phyloP scores from a whole-genome alignment of 2,888 invertebrate genomes.

The Tipula vernalis region DNA sequence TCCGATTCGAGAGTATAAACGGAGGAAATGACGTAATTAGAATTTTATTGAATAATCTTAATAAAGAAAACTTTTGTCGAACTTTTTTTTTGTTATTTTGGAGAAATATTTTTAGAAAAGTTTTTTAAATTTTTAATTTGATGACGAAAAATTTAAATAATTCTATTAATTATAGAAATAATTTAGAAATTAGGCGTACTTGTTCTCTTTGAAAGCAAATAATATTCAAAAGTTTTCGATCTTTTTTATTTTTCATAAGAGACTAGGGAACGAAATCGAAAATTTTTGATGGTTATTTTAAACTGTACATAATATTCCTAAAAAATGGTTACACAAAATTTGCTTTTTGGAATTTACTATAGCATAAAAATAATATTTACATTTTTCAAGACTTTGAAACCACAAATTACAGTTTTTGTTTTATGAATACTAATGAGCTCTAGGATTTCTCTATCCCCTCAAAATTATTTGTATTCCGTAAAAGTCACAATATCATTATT shows the following conservation, averaged over 20 bases:
- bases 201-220: not conserved
- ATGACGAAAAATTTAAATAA: too few relatives aligned
- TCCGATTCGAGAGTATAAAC: not conserved
- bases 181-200: not conserved
- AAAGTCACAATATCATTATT: not conserved
- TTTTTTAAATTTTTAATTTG: too few relatives aligned
- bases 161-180: too few relatives aligned
- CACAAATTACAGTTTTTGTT: not conserved
- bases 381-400: not conserved
- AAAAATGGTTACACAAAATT: too few relatives aligned
- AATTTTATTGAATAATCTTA: not conserved
- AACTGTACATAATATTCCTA: too few relatives aligned
- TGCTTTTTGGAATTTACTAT: not conserved
- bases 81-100: not conserved
- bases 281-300: too few relatives aligned
- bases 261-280: too few relatives aligned
- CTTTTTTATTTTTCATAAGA: too few relatives aligned
- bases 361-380: not conserved
- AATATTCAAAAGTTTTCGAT: too few relatives aligned
- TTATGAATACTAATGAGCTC: not conserved
- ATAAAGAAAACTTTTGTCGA: not conserved
- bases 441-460: not conserved
- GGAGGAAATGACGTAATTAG: not conserved
- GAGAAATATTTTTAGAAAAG: too few relatives aligned
- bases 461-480: not conserved